Evolutionary conservation across 2,797 vertebrate genomes (phyloP).

Genomic region (Parotocinclus haroldoi): DNA sequence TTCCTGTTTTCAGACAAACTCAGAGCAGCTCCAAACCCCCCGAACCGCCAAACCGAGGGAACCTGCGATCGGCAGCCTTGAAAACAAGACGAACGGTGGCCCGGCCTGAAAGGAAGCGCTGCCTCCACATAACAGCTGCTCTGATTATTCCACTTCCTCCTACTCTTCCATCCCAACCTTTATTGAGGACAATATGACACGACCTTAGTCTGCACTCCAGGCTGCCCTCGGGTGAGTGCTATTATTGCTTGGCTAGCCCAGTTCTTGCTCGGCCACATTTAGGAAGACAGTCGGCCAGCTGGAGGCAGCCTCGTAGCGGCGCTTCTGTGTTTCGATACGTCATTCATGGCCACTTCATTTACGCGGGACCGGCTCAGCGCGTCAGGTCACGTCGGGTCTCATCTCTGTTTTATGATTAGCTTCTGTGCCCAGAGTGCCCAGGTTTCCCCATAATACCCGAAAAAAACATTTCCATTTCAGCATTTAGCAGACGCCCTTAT

Average conservation of each 20-base stretch:
- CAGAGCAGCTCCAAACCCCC: too few species aligned
- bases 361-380: constrained; percentile 29
- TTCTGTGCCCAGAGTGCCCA: not conserved
- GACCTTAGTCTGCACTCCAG: constrained; percentile 21
- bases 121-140: too few species aligned
- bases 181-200: constrained; percentile 31
- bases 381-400: constrained; percentile 30
- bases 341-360: constrained; percentile 43
- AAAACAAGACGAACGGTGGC: too few species aligned
- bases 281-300: constrained; percentile 30
- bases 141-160: not conserved
- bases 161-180: not conserved
- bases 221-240: constrained; percentile 31
- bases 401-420: constrained; percentile 9
- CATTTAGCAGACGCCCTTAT: too few species aligned
- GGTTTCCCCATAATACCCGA: not conserved
- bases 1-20: too few species aligned
- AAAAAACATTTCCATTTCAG: too few species aligned
- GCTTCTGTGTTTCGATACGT: constrained; percentile 30
- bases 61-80: too few species aligned
- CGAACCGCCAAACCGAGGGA: too few species aligned
- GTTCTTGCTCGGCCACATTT: constrained; percentile 35
- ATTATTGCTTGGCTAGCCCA: constrained; percentile 17
- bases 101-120: too few species aligned
- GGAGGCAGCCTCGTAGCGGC: constrained; percentile 24